These are phyloP conservation scores for Xenops minutus DNA, from an alignment of 2,797 vertebrate species.

Conservation along the genomic window DNA sequence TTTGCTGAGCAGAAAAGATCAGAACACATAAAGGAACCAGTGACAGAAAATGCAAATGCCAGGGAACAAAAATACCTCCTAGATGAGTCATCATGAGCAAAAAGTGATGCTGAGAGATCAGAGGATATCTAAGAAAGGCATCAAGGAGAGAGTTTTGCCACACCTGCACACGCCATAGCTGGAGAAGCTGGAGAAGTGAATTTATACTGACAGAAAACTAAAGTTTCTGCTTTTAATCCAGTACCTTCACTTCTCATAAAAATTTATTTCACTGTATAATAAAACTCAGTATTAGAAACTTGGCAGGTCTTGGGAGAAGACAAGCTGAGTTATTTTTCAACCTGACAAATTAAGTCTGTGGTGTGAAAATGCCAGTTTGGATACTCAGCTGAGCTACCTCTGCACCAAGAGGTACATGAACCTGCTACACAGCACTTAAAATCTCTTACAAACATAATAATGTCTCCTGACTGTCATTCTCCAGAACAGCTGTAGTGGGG, in stretches of 20 bases:
- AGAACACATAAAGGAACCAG: constrained; percentile 21
- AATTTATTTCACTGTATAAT: not conserved
- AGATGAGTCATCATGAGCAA: not conserved
- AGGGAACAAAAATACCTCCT: constrained; percentile 47
- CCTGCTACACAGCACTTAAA: not conserved
- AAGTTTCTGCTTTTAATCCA: not conserved
- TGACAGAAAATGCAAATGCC: constrained; percentile 40
- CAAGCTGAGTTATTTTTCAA: not conserved
- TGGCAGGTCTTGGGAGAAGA: not conserved
- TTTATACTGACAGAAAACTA: not conserved
- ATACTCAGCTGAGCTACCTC: not conserved
- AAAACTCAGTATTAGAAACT: not conserved
- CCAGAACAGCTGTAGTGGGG: not conserved
- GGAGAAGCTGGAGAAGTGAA: not conserved
- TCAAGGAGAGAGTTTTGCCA: not conserved
- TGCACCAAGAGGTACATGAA: not conserved
- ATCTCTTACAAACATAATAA: not conserved
- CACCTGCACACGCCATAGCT: not conserved
- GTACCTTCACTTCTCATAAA: not conserved
- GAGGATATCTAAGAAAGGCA: not conserved
- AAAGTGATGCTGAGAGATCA: not conserved
- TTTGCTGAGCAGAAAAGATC: constrained; percentile 67
- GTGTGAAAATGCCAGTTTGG: not conserved
- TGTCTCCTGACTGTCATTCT: not conserved
- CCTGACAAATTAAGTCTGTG: not conserved